phyloP scores from a whole-genome alignment of 1,140 invertebrate genomes.

The Pogonomyrmex californicus region DNA sequence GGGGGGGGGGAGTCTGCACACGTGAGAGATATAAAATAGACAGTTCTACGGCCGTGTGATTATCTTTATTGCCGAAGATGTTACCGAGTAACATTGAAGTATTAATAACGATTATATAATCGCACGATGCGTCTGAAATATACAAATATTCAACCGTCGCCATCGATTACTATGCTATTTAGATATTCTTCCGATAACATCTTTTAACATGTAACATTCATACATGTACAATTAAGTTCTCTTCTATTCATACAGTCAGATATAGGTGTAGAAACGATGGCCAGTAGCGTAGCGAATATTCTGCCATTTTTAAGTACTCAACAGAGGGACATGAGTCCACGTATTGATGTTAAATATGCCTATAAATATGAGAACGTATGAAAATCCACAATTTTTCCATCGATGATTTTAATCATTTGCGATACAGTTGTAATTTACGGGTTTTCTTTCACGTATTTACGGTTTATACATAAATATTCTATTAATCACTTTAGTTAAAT shows the following conservation, averaged over 20 bases:
- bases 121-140: slow-evolving; percentile 59
- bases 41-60: slow-evolving; percentile 47
- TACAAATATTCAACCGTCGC: slow-evolving; percentile 64
- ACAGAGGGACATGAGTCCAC: not conserved
- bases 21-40: not conserved
- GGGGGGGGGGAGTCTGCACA: too few species aligned
- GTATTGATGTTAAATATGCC: not conserved
- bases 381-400: not conserved
- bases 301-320: not conserved
- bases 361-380: not conserved
- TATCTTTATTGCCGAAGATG: slow-evolving; percentile 60
- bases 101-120: slow-evolving; percentile 62
- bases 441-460: not conserved
- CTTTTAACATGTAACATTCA: slow-evolving; percentile 71
- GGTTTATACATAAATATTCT: not conserved
- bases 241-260: slow-evolving; percentile 63
- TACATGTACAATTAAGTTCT: slow-evolving; percentile 61
- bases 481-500: slow-evolving; percentile 10
- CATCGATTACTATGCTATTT: slow-evolving; percentile 51
- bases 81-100: slow-evolving; percentile 62
- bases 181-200: slow-evolving; percentile 66
- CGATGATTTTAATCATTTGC: not conserved
- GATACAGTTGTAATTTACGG: not conserved
- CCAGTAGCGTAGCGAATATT: slow-evolving; percentile 36
- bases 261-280: slow-evolving; percentile 32